These are phyloP conservation scores for Epizoanthus ramosus DNA, from an alignment of 92 coral and sea anemone genomes.

Conservation along the genomic window DNA sequence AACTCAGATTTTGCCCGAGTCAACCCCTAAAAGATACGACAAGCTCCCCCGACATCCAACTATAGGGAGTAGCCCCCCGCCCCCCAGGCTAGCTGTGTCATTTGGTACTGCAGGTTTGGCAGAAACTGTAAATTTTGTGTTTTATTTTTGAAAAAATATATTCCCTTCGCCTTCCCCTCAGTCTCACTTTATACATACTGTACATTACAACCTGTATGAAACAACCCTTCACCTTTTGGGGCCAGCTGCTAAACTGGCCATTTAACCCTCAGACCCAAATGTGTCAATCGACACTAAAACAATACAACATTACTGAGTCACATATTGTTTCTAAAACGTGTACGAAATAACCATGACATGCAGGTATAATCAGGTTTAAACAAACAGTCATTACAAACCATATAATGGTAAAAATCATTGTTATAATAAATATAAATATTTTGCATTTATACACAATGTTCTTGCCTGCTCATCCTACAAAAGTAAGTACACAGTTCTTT, in stretches of 20 bases:
- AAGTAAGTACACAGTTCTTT: background rate
- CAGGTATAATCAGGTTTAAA: background rate
- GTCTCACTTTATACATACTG: background rate
- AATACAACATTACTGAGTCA: background rate
- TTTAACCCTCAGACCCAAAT: background rate
- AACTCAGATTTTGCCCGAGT: too few relatives aligned
- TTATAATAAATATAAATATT: background rate
- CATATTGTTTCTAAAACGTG: background rate
- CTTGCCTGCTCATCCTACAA: background rate
- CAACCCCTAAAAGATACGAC: too few relatives aligned
- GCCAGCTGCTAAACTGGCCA: background rate
- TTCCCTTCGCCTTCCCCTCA: background rate
- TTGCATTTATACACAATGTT: background rate
- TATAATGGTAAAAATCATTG: background rate
- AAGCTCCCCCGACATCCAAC: too few relatives aligned
- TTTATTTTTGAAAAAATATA: background rate
- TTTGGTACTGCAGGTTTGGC: background rate
- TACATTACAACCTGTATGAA: background rate
- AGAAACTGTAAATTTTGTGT: background rate
- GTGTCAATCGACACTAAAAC: background rate
- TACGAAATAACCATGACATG: background rate
- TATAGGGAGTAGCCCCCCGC: too few relatives aligned
- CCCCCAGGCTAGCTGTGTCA: background rate
- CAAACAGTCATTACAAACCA: background rate
- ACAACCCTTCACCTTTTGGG: slow-evolving; percentile 4